A percentile compares a stretch with the other conserved stretches of the same genome.
Conservation (phyloP, 2,888 invertebrate species). For the Automeris io region DNA sequence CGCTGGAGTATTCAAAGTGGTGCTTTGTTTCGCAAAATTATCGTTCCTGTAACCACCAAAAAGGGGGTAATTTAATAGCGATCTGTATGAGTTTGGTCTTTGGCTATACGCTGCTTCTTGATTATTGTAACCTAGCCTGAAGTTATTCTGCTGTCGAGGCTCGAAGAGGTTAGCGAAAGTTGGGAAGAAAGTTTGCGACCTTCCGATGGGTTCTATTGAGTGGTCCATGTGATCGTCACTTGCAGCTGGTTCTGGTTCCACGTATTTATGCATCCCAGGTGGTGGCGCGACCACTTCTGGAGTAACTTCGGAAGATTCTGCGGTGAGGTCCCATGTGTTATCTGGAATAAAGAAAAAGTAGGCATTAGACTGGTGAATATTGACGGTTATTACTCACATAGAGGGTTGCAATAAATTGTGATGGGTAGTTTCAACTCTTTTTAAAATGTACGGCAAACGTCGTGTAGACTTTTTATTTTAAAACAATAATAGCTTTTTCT, state of each 20-base stretch:
- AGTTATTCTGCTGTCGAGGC: slow-evolving; percentile 65
- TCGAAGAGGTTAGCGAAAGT: slow-evolving; percentile 84
- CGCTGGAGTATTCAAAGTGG: slow-evolving; percentile 31
- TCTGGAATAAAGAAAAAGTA: slow-evolving; percentile 48
- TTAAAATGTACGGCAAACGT: too few relatives aligned
- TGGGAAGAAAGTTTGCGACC: slow-evolving; percentile 86
- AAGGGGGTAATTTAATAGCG: slow-evolving; percentile 62
- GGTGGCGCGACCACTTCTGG: slow-evolving; percentile 64
- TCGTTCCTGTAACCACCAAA: slow-evolving; percentile 61
- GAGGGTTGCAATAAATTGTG: too few relatives aligned
- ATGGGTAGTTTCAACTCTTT: too few relatives aligned
- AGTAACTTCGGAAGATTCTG: slow-evolving; percentile 68
- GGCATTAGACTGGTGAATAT: too few relatives aligned
- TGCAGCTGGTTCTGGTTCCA: slow-evolving; percentile 38
- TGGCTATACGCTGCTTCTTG: slow-evolving; percentile 80
- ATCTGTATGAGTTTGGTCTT: slow-evolving; percentile 70
- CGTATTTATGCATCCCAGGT: slow-evolving; percentile 29
- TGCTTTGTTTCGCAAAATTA: slow-evolving; percentile 54
- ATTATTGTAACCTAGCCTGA: slow-evolving; percentile 78
- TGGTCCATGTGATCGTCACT: slow-evolving; percentile 56
- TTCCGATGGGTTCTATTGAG: slow-evolving; percentile 72
- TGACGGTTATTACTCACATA: too few relatives aligned
- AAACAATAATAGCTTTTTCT: too few relatives aligned
- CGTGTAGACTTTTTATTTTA: too few relatives aligned
- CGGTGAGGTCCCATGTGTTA: slow-evolving; percentile 54